A percentile compares a stretch with the other conserved stretches of the same genome.
Conservation (phyloP, 2,888 invertebrate species). For the Eupelmus urozonus region DNA sequence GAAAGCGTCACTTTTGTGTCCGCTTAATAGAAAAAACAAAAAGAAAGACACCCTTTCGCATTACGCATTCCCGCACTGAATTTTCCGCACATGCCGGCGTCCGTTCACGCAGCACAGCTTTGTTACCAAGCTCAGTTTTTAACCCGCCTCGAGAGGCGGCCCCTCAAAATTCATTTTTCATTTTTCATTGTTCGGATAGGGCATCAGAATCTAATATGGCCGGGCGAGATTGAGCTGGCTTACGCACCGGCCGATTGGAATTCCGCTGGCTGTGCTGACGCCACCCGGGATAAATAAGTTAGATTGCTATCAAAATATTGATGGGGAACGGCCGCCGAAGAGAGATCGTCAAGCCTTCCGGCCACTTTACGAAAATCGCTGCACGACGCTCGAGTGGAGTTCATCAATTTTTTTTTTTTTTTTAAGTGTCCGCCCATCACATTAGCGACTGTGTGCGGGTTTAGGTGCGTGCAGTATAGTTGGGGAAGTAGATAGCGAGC, state of each 20-base stretch:
- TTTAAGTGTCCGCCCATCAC: not conserved
- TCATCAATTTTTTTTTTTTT: conserved; percentile 4
- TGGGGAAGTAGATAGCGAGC: not conserved
- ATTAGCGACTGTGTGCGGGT: not conserved
- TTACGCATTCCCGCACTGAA: too few species aligned
- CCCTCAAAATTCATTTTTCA: conserved; percentile 38
- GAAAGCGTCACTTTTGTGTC: too few species aligned
- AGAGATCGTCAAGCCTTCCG: not conserved
- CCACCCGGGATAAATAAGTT: conserved; percentile 27
- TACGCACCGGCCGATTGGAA: conserved; percentile 27
- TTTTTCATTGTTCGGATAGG: conserved; percentile 17
- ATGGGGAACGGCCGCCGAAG: not conserved
- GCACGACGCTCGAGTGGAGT: not conserved
- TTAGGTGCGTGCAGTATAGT: too few species aligned
- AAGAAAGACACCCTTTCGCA: too few species aligned
- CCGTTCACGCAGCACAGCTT: too few species aligned
- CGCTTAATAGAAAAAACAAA: too few species aligned
- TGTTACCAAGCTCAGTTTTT: too few species aligned
- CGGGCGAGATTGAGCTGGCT: conserved; percentile 28
- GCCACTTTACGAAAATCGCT: not conserved
- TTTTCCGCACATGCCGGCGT: too few species aligned
- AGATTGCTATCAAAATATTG: conserved; percentile 45
- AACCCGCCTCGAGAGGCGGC: too few species aligned
- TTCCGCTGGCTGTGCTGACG: not conserved
- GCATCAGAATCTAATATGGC: conserved; percentile 28